phyloP scores from a whole-genome alignment of 2,888 invertebrate species.

The Neria commutata region DNA sequence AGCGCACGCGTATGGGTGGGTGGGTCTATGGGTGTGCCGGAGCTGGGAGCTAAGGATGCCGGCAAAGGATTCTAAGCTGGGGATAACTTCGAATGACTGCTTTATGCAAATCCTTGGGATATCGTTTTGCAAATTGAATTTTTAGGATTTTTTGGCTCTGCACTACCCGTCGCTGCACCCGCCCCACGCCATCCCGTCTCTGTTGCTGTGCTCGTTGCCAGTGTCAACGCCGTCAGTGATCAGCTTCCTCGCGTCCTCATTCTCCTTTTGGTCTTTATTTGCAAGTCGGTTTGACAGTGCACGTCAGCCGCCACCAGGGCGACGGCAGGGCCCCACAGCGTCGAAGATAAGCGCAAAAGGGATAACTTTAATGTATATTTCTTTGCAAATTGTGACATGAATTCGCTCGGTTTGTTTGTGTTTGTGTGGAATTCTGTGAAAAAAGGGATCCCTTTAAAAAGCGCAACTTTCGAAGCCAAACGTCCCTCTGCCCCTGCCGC shows the following conservation, averaged over 20 bases:
- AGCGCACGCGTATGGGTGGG: too few species aligned
- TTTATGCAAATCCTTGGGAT: slow-evolving; percentile 58
- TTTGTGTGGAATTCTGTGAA: too few species aligned
- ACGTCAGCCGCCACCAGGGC: not conserved
- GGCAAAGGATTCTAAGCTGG: slow-evolving; percentile 32
- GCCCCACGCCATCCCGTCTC: slow-evolving; percentile 11
- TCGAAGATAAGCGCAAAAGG: not conserved
- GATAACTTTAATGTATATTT: not conserved
- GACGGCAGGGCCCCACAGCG: not conserved
- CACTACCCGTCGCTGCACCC: slow-evolving; percentile 32
- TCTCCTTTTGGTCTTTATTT: slow-evolving; percentile 27
- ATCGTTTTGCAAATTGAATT: slow-evolving; percentile 59
- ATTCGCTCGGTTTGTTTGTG: too few species aligned
- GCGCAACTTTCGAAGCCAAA: too few species aligned
- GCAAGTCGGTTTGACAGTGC: slow-evolving; percentile 12
- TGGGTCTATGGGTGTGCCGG: not conserved
- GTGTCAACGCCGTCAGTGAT: not conserved
- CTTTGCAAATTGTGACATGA: not conserved
- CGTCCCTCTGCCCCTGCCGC: too few species aligned
- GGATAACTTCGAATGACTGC: slow-evolving; percentile 59
- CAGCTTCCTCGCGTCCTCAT: slow-evolving; percentile 23
- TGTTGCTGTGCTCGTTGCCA: slow-evolving; percentile 10
- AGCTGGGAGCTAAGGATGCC: not conserved
- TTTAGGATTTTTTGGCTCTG: slow-evolving; percentile 55
- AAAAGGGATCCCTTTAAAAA: too few species aligned